Evolutionary conservation across 2,888 invertebrate genomes (phyloP), one percentile per base, ranked within the genome.

Genomic region (Julus scandinavius): DNA sequence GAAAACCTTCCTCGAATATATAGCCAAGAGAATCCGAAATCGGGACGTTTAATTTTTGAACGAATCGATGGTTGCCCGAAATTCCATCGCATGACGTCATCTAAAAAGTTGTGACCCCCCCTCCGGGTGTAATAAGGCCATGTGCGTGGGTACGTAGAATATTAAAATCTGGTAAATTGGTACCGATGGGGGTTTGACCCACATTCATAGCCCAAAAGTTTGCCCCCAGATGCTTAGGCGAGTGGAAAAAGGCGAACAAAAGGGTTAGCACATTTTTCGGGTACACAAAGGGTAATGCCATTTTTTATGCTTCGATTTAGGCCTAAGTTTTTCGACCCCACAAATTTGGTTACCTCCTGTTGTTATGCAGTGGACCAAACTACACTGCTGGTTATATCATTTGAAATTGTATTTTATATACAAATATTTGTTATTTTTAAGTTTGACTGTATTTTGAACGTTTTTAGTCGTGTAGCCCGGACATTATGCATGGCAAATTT

Each of bases 21-120:
- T 7, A 45, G 6, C 6, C 6, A 54, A 54, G 0, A 2, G 54
- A 54, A 9, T 63, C 17, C 6, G n/a, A 45, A 63, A 63, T 63
- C n/a, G 63, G 63, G 15, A 58, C 4, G 15, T 15, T 29, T 1
- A 29, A 29, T 4, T 15, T 58, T 58, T 17, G 58, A 58, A 58
- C 58, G 58, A 58, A 63, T 63, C n/a, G 63, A 63, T n/a, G n/a
- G n/a, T n/a, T 63, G 63, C 13, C n/a, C 3, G n/a, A 63, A 63
- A 63, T 63, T 63, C 63, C 63, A 63, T 63, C 63, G 63, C 3
- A n/a, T 63, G 63, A 63, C 63, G 63, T 63, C 63, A 63, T 63
- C 63, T 63, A 63, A 63, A 63, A 54, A 63, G 63, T 63, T 63
- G 17, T 63, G n/a, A 63, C 63, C 63, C 63, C 63, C 63, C n/a